These are phyloP conservation scores for Psettodes erumei DNA, from an alignment of 2,113 vertebrate genomes.

Conservation along the genomic window DNA sequence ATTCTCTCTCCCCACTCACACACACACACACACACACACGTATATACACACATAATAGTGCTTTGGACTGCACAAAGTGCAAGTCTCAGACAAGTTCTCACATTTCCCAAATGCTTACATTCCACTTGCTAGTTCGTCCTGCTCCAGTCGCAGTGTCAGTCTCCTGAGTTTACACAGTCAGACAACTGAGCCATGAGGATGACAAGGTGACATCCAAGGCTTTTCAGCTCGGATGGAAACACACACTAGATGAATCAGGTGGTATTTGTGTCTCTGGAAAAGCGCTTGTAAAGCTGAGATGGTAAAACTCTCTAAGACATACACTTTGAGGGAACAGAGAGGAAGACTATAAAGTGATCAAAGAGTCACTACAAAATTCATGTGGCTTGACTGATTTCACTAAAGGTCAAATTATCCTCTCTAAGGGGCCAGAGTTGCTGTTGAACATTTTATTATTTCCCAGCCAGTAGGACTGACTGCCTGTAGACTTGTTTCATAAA, in stretches of 20 bases:
- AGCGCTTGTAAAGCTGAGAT: slow-evolving; percentile 36
- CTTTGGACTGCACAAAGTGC: slow-evolving; percentile 55
- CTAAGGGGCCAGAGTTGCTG: not conserved
- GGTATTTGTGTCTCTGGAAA: slow-evolving; percentile 41
- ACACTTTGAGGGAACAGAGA: slow-evolving; percentile 4
- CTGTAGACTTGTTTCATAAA: slow-evolving; percentile 26
- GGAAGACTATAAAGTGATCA: slow-evolving; percentile 13
- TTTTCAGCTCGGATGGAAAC: slow-evolving; percentile 51
- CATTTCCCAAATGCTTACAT: slow-evolving; percentile 80
- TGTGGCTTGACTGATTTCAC: not conserved
- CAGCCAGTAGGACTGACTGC: not conserved
- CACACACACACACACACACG: slow-evolving; percentile 17
- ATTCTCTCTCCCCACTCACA: slow-evolving; percentile 3
- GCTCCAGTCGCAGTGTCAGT: slow-evolving; percentile 51
- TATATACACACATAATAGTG: slow-evolving; percentile 39
- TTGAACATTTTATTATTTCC: slow-evolving; percentile 31
- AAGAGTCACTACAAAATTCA: slow-evolving; percentile 12
- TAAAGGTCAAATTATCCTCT: slow-evolving; percentile 37
- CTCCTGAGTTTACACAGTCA: slow-evolving; percentile 72
- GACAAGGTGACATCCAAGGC: slow-evolving; percentile 62
- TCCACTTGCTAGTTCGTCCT: slow-evolving; percentile 68
- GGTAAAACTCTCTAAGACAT: slow-evolving; percentile 22
- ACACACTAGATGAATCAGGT: slow-evolving; percentile 40
- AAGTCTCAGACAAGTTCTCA: slow-evolving; percentile 74
- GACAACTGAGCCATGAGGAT: slow-evolving; percentile 42